Percentiles rank a stretch among this genome's conserved stretches.
Conservation (phyloP, 2,888 invertebrate species). For the Mechanitis mazaeus region DNA sequence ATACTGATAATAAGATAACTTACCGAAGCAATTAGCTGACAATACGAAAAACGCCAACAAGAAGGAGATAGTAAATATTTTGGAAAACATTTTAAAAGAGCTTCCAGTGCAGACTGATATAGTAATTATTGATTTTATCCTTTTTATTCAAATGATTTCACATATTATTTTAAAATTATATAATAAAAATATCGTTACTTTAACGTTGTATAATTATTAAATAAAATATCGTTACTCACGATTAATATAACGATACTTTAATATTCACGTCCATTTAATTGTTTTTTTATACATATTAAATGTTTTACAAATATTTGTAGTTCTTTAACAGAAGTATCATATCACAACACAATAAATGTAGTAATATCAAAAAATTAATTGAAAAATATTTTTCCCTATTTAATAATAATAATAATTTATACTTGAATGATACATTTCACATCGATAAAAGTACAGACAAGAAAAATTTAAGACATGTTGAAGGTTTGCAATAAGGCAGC, state of each 20-base stretch:
- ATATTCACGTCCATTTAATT: neutral
- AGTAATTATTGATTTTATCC: neutral
- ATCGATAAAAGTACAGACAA: too few species aligned
- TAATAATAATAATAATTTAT: too few species aligned
- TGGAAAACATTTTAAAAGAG: neutral
- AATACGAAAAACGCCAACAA: neutral
- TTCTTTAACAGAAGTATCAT: too few species aligned
- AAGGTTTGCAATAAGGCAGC: too few species aligned
- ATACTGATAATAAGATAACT: neutral
- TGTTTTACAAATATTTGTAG: too few species aligned
- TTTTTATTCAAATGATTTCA: neutral
- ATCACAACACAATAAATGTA: too few species aligned
- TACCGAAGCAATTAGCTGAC: neutral
- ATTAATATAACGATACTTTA: neutral
- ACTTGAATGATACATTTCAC: too few species aligned
- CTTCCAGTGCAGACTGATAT: neutral
- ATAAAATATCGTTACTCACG: constrained; percentile 1
- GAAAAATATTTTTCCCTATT: too few species aligned
- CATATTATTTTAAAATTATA: neutral
- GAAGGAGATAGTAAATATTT: neutral
- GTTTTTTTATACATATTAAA: too few species aligned
- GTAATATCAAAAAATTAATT: too few species aligned
- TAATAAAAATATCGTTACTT: constrained; percentile 1
- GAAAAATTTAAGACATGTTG: too few species aligned
- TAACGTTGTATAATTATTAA: neutral